Evolutionary conservation across 2,888 invertebrate species (phyloP).

Genomic region (Argyresthia goedartella): DNA sequence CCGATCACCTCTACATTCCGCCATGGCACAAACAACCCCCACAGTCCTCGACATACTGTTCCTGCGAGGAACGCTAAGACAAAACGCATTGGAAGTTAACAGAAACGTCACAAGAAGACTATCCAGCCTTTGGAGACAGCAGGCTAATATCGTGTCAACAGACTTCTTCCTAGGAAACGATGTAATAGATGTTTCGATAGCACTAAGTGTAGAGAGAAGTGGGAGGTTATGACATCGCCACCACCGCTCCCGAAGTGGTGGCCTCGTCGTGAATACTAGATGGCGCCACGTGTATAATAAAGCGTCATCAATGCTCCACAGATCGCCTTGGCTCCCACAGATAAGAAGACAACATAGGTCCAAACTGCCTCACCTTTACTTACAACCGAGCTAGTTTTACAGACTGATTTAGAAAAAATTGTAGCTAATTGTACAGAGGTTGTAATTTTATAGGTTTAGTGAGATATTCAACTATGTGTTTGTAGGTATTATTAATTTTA

Average conservation of each 20-base stretch:
- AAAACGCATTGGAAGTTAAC: constrained; percentile 77
- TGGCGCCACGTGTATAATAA: constrained; percentile 3
- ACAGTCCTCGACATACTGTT: constrained; percentile 73
- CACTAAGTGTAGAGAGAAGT: constrained; percentile 52
- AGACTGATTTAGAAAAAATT: constrained; percentile 8
- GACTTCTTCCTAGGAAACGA: constrained; percentile 82
- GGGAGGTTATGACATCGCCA: constrained; percentile 51
- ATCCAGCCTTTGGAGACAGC: constrained; percentile 73
- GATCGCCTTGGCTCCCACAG: constrained; percentile 37
- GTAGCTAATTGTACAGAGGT: not conserved
- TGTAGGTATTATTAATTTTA: not conserved
- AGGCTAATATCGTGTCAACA: constrained; percentile 79
- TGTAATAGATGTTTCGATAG: constrained; percentile 76
- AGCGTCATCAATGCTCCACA: constrained; percentile 16
- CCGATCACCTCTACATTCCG: constrained; percentile 69
- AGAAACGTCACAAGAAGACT: constrained; percentile 78
- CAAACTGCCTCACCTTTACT: constrained; percentile 20
- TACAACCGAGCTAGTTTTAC: constrained; percentile 13
- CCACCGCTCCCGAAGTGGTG: constrained; percentile 35
- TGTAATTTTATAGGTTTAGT: not conserved
- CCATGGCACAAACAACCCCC: constrained; percentile 83
- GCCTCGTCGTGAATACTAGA: constrained; percentile 29
- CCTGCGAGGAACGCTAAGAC: constrained; percentile 71
- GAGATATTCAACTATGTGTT: not conserved
- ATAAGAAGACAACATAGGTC: constrained; percentile 20